Conservation (phyloP, 2,797 vertebrate genomes). For the Ptychadena robeensis region DNA sequence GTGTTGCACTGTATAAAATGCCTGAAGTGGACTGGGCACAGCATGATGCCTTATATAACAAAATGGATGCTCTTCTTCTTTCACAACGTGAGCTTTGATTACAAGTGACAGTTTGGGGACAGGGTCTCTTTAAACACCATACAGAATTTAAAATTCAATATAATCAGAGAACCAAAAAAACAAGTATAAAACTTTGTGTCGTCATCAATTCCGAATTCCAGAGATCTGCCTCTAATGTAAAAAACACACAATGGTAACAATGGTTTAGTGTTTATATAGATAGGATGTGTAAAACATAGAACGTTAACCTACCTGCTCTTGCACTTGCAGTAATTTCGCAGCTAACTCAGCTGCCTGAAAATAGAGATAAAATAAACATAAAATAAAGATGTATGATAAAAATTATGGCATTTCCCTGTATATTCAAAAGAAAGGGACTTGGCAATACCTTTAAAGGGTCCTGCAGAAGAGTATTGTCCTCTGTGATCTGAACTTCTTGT, state of each 20-base stretch:
- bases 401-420: not conserved
- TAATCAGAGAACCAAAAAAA: not conserved
- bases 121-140: not conserved
- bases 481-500: slow-evolving; percentile 89
- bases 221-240: no score
- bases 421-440: not conserved
- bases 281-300: not conserved
- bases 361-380: slow-evolving; percentile 39
- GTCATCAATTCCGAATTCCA: no score
- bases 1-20: no score
- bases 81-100: no score
- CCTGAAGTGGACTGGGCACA: no score
- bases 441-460: slow-evolving; percentile 77
- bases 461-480: slow-evolving; percentile 86
- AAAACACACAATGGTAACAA: no score
- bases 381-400: not conserved
- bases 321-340: slow-evolving; percentile 85
- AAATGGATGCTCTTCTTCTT: no score
- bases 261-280: no score
- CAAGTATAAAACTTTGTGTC: no score
- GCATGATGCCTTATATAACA: no score
- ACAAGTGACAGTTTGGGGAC: no score
- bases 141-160: not conserved
- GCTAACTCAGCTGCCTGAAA: slow-evolving; percentile 85
- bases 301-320: slow-evolving; percentile 81